Evolutionary conservation across 2,888 invertebrate genomes (phyloP).

Genomic region (Ormyrus thymus): DNA sequence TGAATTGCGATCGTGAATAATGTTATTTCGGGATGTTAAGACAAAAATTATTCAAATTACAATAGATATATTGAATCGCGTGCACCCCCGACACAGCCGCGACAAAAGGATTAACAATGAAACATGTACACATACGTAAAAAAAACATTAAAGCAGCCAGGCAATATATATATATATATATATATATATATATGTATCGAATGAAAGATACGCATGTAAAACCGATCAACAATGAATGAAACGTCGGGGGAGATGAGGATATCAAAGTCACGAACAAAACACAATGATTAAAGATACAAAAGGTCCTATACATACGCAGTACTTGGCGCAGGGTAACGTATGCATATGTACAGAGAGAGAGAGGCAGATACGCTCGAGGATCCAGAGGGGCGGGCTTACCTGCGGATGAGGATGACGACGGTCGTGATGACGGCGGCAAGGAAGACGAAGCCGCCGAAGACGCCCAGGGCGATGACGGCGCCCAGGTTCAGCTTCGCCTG

Average conservation of each 20-base stretch:
- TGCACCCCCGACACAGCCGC: conserved; percentile 54
- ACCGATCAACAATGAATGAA: conserved; percentile 6
- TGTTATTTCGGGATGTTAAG: neutral
- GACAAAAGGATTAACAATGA: conserved; percentile 14
- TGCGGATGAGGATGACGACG: conserved; percentile 89
- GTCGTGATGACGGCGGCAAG: conserved; percentile 92
- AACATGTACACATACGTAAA: conserved; percentile 1
- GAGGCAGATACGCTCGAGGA: neutral
- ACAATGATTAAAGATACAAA: conserved; percentile 4
- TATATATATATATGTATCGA: too few relatives aligned
- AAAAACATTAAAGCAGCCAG: conserved; percentile 9
- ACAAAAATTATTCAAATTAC: neutral
- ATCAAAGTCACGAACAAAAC: conserved; percentile 8
- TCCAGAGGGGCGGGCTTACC: conserved; percentile 78
- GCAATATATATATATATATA: too few relatives aligned
- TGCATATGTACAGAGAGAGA: neutral
- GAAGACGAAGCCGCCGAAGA: conserved; percentile 93
- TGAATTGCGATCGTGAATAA: neutral
- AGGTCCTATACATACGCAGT: neutral
- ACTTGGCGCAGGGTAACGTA: neutral
- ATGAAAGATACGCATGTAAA: neutral
- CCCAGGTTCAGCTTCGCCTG: conserved; percentile 87
- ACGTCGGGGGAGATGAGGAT: conserved; percentile 20
- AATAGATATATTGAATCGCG: conserved; percentile 28
- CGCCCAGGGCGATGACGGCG: conserved; percentile 91